These are phyloP conservation scores for Calliphora vicina DNA, from an alignment of 1,140 invertebrate species.

Conservation along the genomic window DNA sequence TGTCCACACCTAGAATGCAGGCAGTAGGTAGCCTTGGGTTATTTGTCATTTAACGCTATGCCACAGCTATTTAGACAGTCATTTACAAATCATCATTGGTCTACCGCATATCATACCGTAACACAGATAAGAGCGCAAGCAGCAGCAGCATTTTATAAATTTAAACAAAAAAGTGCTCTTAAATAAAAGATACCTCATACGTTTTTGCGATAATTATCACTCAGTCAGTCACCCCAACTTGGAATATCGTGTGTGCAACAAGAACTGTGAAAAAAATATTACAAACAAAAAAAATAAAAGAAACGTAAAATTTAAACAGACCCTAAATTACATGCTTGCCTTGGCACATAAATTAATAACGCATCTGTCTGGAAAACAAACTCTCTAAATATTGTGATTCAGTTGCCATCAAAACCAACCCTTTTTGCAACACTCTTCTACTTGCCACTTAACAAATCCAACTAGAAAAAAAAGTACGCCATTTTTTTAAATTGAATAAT, in stretches of 20 bases:
- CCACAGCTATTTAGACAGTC: neutral
- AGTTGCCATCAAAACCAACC: neutral
- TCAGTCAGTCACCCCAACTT: neutral
- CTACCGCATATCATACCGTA: slow-evolving; percentile 39
- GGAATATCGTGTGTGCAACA: neutral
- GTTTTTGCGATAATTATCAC: neutral
- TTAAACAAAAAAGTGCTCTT: too few relatives aligned
- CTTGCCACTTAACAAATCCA: too few relatives aligned
- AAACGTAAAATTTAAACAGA: slow-evolving; percentile 19
- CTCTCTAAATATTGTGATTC: slow-evolving; percentile 16
- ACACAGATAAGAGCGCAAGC: neutral
- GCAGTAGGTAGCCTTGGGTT: neutral
- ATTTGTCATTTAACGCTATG: slow-evolving; percentile 33
- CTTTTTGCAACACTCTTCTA: neutral
- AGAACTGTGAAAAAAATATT: slow-evolving; percentile 14
- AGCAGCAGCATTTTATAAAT: too few relatives aligned
- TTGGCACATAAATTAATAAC: slow-evolving; percentile 62
- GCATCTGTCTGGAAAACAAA: slow-evolving; percentile 55
- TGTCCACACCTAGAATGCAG: neutral
- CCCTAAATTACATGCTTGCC: slow-evolving; percentile 61
- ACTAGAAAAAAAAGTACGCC: slow-evolving; percentile 19
- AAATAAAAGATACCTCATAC: too few relatives aligned
- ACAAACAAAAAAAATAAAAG: neutral
- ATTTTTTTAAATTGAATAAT: too few relatives aligned
- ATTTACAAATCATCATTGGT: slow-evolving; percentile 35